Conservation (phyloP, 2,888 invertebrate genomes). For the Orgyia antiqua region DNA sequence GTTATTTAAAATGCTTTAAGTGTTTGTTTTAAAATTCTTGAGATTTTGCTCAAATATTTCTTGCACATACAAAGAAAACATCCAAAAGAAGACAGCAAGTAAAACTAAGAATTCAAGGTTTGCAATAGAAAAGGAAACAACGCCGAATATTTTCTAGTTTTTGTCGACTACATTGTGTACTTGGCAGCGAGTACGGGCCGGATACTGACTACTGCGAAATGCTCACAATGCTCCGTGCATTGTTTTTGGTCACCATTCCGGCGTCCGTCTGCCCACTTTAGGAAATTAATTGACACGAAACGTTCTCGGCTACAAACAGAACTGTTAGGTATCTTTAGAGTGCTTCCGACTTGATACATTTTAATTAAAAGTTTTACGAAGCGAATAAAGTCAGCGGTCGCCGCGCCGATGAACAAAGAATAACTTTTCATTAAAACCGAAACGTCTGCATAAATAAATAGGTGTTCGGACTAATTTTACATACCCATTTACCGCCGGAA, state of each 20-base stretch:
- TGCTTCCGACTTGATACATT: constrained; percentile 57
- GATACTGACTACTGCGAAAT: constrained; percentile 49
- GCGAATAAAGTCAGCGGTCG: constrained; percentile 48
- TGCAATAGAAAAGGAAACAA: constrained; percentile 52
- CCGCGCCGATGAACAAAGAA: constrained; percentile 43
- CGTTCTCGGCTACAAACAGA: constrained; percentile 54
- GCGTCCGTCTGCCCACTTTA: constrained; percentile 59
- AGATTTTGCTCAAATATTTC: too few species aligned
- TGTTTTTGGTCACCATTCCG: constrained; percentile 55
- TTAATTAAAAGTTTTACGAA: constrained; percentile 69
- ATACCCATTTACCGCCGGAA: constrained; percentile 9
- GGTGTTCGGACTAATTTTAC: constrained; percentile 27
- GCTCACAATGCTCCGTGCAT: constrained; percentile 31
- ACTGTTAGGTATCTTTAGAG: constrained; percentile 51
- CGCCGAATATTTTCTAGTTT: constrained; percentile 50
- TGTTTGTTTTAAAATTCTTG: too few species aligned
- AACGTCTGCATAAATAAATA: constrained; percentile 27
- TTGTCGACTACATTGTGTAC: constrained; percentile 59
- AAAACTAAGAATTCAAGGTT: constrained; percentile 49
- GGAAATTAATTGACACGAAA: constrained; percentile 68
- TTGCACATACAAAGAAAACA: too few species aligned
- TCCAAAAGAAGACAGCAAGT: constrained; percentile 39
- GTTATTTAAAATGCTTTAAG: too few species aligned
- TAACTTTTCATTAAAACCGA: constrained; percentile 40
- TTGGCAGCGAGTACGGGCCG: constrained; percentile 50